phyloP scores from a whole-genome alignment of 2,113 vertebrate genomes.

The Mixornis gularis region DNA sequence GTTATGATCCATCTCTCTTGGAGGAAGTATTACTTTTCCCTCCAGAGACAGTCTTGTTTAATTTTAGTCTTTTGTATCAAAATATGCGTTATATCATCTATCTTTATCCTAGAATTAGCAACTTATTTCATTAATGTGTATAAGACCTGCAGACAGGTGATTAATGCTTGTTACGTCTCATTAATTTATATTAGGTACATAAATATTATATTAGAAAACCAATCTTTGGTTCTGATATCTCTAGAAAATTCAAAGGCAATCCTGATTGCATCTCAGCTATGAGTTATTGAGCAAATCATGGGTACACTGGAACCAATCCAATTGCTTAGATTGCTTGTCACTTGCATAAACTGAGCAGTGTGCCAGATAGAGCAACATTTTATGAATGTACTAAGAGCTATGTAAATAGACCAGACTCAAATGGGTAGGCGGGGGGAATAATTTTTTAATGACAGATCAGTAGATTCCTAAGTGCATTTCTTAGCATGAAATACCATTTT shows the following conservation, averaged over 20 bases:
- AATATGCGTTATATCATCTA: neutral
- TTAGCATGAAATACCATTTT: neutral
- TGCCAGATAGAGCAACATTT: neutral
- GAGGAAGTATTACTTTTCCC: neutral
- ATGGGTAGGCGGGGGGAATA: accelerated
- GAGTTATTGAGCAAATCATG: neutral
- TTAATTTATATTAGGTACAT: neutral
- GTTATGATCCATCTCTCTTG: neutral
- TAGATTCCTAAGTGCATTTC: neutral
- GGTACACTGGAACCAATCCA: neutral
- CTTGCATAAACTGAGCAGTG: neutral
- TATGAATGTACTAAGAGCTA: neutral
- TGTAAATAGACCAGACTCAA: neutral
- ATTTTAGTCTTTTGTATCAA: neutral
- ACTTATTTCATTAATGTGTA: neutral
- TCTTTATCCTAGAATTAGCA: neutral
- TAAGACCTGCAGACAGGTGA: neutral
- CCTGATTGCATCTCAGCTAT: neutral
- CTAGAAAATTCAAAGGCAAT: neutral
- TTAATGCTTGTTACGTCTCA: neutral
- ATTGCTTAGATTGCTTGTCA: neutral
- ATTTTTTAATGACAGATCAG: neutral
- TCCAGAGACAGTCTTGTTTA: neutral
- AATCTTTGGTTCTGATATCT: neutral
- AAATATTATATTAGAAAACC: neutral